These are phyloP conservation scores for Lochmaea capreae DNA, from an alignment of 2,888 invertebrate genomes.

Conservation along the genomic window DNA sequence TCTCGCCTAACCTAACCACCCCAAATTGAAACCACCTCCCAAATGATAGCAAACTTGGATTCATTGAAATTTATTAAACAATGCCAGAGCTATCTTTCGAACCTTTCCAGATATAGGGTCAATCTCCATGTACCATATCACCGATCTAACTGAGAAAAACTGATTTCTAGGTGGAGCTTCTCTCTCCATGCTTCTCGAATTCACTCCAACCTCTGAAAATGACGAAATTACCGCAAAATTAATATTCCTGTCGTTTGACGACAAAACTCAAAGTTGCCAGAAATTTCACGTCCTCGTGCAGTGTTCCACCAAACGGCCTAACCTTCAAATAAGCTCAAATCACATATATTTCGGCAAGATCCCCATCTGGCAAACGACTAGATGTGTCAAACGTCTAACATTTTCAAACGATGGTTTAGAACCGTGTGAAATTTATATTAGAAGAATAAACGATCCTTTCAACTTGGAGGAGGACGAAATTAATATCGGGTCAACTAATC, in stretches of 20 bases:
- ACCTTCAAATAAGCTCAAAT: slow-evolving; percentile 41
- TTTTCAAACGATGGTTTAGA: slow-evolving; percentile 40
- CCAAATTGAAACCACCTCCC: no score
- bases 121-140: no score
- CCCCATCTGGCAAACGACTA: slow-evolving; percentile 45
- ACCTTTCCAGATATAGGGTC: no score
- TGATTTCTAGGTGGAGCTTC: slow-evolving; percentile 40
- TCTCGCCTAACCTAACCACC: no score
- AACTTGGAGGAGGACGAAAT: slow-evolving; percentile 30
- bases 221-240: slow-evolving; percentile 40
- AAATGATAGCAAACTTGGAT: no score
- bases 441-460: slow-evolving; percentile 42
- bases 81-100: no score
- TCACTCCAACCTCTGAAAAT: slow-evolving; percentile 41
- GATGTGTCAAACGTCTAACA: background rate
- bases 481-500: background rate
- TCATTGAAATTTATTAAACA: no score
- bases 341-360: slow-evolving; percentile 48
- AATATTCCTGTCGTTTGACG: slow-evolving; percentile 44
- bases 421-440: slow-evolving; percentile 41
- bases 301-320: slow-evolving; percentile 43
- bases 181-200: slow-evolving; percentile 37
- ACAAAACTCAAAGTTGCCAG: slow-evolving; percentile 33
- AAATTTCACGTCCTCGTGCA: slow-evolving; percentile 40
- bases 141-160: no score